Base-by-base conservation (phyloP, 2,113 vertebrate genomes). In the Muntiacus reevesi region DNA sequence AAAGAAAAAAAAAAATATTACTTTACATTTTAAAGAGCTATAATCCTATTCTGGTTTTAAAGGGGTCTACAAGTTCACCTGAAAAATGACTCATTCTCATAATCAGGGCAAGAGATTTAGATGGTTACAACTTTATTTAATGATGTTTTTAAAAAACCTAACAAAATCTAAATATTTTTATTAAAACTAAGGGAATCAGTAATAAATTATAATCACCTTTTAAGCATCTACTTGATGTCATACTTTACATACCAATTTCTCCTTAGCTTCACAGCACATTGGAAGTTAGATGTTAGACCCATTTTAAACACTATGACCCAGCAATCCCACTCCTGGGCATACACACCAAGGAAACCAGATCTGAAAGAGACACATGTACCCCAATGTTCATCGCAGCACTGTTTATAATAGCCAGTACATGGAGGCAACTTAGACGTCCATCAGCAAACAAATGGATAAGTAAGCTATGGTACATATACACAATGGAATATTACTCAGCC, bases 11-110 rank as follows among this genome's bases (percentile, higher is more conserved):
- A 54, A 87, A 89, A 81, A 33, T 50, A 14, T 84, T 67, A 87
- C 23, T 87, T 92, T 60, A 28, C 91, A 90, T 91, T 76, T 96
- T 82, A 79, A 91, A 96, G 79, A 96, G 23, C 43, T 79, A 59
- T 62, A 96, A 81, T 84, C 62, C 43, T 30, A 93, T 84, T 11
- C 17, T 54, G 78, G 23, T 36, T 84, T 97, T 84, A 43, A 83
- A 36, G 92, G 16, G 17, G 8, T 95, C 57, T 86, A 76, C 17
- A 93, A 91, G 36, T 91, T 97, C 81, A 67, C 11, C 36, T 87
- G 62, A 92, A 96, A 97, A 89, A 74, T 47, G 43, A 9, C 17
- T 79, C 28, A 74, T 92, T 60, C 25, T 36, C 7, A 4, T 92
- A 93, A 97, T 79, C 28, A 89, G 11, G 4, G 6, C 25, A 93